Evolutionary conservation across 2,797 vertebrate genomes (phyloP).

Genomic region (Micropoecilia bifurca): DNA sequence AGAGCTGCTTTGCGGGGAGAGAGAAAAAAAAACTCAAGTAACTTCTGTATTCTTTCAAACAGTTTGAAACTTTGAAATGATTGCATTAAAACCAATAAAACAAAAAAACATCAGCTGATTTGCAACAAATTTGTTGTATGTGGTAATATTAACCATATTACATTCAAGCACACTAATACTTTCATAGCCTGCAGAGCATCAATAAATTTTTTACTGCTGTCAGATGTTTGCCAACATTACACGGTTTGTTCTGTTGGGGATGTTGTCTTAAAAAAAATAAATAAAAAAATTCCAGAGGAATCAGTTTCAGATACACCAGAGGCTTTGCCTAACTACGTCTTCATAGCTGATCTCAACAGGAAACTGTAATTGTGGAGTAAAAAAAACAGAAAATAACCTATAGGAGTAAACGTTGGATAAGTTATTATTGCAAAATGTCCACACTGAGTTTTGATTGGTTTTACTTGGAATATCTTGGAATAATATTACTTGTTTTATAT

Average conservation of each 20-base stretch:
- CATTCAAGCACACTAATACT: background rate
- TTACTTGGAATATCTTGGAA: background rate
- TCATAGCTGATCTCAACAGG: background rate
- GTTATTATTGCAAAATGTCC: background rate
- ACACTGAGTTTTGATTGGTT: background rate
- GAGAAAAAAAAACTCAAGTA: background rate
- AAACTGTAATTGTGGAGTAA: background rate
- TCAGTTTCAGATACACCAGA: background rate
- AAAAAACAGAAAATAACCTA: background rate
- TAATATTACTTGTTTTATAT: background rate
- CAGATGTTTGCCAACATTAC: background rate
- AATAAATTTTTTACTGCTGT: background rate
- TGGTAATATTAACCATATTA: background rate
- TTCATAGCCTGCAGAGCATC: background rate
- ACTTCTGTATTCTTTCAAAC: background rate
- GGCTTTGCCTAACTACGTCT: background rate
- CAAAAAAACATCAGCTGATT: background rate
- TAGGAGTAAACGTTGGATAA: background rate
- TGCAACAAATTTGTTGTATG: background rate
- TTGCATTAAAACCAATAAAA: background rate
- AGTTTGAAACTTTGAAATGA: background rate
- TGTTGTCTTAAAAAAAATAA: background rate
- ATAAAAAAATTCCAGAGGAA: background rate
- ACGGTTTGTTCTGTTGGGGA: background rate
- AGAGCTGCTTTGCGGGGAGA: background rate